These are phyloP conservation scores for Mastomys coucha DNA, from an alignment of 2,113 vertebrate genomes.

Conservation along the genomic window DNA sequence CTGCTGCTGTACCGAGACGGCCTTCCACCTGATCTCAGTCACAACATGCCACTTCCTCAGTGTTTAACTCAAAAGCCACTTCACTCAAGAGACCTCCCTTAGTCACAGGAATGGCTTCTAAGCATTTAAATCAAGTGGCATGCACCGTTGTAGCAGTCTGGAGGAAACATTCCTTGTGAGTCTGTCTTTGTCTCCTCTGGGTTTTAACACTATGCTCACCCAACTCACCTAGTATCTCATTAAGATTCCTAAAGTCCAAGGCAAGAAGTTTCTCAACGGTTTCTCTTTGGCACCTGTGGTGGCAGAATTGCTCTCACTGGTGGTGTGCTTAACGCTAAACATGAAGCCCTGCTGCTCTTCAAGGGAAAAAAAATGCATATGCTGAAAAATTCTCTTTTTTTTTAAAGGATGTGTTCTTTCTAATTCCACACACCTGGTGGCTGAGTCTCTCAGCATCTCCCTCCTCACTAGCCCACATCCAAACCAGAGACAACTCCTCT, in stretches of 20 bases:
- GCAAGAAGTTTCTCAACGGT: neutral
- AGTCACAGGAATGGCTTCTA: neutral
- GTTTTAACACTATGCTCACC: neutral
- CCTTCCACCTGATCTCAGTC: neutral
- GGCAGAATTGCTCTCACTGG: neutral
- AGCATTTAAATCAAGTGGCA: neutral
- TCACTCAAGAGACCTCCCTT: slow-evolving; percentile 17
- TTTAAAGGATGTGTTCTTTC: neutral
- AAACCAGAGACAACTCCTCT: neutral
- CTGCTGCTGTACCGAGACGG: neutral
- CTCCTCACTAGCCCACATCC: neutral
- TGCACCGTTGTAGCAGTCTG: neutral
- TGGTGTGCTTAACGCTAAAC: neutral
- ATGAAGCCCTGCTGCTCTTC: neutral
- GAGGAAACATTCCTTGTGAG: too few relatives aligned
- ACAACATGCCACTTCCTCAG: neutral
- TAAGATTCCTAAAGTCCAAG: neutral
- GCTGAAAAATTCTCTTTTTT: neutral
- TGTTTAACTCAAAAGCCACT: neutral
- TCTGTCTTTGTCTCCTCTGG: neutral
- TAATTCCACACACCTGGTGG: neutral
- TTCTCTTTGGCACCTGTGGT: neutral
- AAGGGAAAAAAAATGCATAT: neutral
- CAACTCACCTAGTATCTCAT: neutral
- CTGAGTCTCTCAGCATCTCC: neutral